A percentile compares a stretch with the other conserved stretches of the same genome.
Conservation (phyloP, 2,888 invertebrate species). For the Drosophila niveifrons region DNA sequence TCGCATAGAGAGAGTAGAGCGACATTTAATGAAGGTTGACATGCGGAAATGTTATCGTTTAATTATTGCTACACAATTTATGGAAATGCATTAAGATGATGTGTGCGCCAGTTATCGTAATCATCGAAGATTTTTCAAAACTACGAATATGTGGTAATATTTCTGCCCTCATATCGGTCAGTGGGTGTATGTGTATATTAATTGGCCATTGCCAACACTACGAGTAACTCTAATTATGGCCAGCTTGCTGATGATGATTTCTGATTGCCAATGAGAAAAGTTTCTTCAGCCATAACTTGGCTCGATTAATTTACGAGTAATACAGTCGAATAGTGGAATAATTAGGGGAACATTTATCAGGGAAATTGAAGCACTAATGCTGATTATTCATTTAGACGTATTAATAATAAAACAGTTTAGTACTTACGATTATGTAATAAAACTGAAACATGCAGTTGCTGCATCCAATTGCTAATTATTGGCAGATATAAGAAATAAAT, state of each 20-base stretch:
- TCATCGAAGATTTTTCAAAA: slow-evolving; percentile 29
- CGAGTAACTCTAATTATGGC: slow-evolving; percentile 1
- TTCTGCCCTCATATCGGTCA: slow-evolving; percentile 31
- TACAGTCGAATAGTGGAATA: not conserved
- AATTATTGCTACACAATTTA: slow-evolving; percentile 76
- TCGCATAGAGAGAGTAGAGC: slow-evolving; percentile 16
- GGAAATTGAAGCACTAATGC: not conserved
- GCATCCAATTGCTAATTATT: too few species aligned
- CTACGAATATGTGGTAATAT: slow-evolving; percentile 23
- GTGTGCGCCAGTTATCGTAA: slow-evolving; percentile 40
- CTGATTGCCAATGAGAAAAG: slow-evolving; percentile 1
- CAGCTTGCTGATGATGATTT: slow-evolving; percentile 10
- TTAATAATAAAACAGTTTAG: not conserved
- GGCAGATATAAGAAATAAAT: too few species aligned
- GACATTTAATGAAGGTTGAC: slow-evolving; percentile 67
- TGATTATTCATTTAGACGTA: not conserved
- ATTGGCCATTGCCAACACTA: not conserved
- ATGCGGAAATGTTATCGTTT: slow-evolving; percentile 65
- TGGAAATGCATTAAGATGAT: slow-evolving; percentile 73
- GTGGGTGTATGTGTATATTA: slow-evolving; percentile 21
- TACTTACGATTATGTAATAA: not conserved
- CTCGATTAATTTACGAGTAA: slow-evolving; percentile 4
- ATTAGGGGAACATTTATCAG: not conserved
- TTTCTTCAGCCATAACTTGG: not conserved
- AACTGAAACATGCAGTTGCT: too few species aligned